A percentile compares a stretch with the other conserved stretches of the same genome.
Conservation (phyloP, 2,113 vertebrate species). For the Gasterosteus aculeatus region DNA sequence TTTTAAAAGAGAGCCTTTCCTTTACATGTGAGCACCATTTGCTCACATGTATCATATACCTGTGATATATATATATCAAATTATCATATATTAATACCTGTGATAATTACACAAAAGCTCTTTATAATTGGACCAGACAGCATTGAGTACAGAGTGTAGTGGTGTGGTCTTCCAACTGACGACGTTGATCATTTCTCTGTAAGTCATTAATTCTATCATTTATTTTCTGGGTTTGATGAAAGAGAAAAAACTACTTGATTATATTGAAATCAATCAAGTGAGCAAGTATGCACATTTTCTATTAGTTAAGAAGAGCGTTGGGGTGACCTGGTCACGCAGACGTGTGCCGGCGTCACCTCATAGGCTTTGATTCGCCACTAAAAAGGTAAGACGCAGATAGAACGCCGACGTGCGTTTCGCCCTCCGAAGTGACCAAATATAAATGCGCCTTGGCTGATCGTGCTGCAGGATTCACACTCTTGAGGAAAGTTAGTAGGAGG, state of each 20-base stretch:
- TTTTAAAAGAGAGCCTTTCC: neutral
- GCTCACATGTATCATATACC: no score
- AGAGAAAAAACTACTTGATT: no score
- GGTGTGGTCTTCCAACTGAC: neutral
- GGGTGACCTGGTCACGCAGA: no score
- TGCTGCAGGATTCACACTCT: slow-evolving; percentile 51
- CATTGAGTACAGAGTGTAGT: neutral
- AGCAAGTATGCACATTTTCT: neutral
- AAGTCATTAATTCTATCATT: no score
- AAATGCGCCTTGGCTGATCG: slow-evolving; percentile 40
- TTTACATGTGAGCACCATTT: neutral
- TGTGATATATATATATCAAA: no score
- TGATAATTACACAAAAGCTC: neutral
- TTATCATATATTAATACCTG: no score
- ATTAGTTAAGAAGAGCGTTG: no score
- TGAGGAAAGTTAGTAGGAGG: slow-evolving; percentile 49
- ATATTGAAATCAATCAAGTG: no score
- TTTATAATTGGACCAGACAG: neutral
- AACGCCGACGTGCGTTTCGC: slow-evolving; percentile 20
- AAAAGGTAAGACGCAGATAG: slow-evolving; percentile 11
- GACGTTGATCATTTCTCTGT: neutral
- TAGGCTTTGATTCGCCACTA: slow-evolving; percentile 22
- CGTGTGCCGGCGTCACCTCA: no score
- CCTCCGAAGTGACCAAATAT: slow-evolving; percentile 40
- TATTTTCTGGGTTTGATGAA: no score